Percentiles rank a stretch among this genome's conserved stretches.
Conservation (phyloP, 2,797 vertebrate species). For the Eulemur coronatus region DNA sequence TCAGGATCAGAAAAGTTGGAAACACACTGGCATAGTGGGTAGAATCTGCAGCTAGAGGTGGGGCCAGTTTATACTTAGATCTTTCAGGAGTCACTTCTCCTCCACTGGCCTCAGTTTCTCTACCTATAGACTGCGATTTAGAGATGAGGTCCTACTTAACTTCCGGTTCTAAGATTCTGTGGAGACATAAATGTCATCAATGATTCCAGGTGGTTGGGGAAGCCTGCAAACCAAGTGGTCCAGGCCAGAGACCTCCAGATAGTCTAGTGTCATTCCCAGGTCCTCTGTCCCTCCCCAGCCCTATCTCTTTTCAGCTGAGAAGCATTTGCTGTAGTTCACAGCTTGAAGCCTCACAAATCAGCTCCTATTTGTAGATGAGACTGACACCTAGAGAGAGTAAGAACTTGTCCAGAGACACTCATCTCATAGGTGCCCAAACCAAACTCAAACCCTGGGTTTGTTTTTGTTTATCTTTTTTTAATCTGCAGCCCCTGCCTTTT, state of each 20-base stretch:
- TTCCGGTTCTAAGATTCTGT: neutral
- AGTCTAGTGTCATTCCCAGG: neutral
- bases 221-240: neutral
- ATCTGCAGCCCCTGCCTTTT: neutral
- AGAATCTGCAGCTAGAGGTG: too few species aligned
- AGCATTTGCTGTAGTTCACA: neutral
- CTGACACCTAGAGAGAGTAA: neutral
- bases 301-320: neutral
- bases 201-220: neutral
- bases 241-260: neutral
- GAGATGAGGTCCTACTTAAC: neutral
- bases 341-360: neutral
- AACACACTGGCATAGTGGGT: too few species aligned
- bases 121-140: neutral
- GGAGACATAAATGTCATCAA: neutral
- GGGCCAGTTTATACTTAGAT: too few species aligned
- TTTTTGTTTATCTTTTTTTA: neutral
- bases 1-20: too few species aligned
- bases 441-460: neutral
- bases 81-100: too few species aligned
- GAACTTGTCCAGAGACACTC: neutral
- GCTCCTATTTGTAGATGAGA: neutral
- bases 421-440: neutral
- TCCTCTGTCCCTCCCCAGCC: neutral
- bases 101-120: too few species aligned